Percentiles rank a stretch among this genome's conserved stretches.
phyloP scores from a whole-genome alignment of 2,797 vertebrate species.

The Lithobates pipiens region DNA sequence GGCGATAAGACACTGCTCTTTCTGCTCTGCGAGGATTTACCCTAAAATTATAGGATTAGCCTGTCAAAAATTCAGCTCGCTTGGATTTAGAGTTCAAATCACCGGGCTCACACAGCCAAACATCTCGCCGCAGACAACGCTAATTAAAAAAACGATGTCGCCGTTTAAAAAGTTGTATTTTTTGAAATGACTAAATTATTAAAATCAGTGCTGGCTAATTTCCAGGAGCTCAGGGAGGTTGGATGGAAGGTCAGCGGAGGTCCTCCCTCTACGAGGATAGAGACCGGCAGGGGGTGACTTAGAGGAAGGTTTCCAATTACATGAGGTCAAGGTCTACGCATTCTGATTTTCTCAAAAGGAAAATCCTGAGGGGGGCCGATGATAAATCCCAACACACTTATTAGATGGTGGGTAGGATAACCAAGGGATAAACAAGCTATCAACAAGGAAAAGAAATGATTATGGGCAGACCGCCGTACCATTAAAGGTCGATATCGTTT shows the following conservation, averaged over 20 bases:
- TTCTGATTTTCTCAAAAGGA: constrained; percentile 11
- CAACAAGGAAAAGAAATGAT: constrained; percentile 18
- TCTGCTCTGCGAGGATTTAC: not conserved
- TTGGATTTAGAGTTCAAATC: constrained; percentile 3
- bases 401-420: constrained; percentile 7
- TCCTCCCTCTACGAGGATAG: constrained; percentile 33
- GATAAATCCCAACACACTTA: constrained; percentile 21
- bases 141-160: constrained; percentile 30
- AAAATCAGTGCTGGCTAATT: constrained; percentile 50
- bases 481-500: not conserved
- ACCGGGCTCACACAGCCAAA: not conserved
- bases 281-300: not conserved
- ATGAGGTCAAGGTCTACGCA: constrained; percentile 1
- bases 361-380: constrained; percentile 3
- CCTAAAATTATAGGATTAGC: constrained; percentile 3
- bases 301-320: constrained; percentile 29
- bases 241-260: constrained; percentile 33
- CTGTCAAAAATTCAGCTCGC: not conserved
- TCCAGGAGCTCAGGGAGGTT: constrained; percentile 22
- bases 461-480: not conserved
- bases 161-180: constrained; percentile 20
- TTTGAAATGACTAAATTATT: constrained; percentile 43
- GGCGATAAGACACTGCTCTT: not conserved
- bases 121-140: not conserved
- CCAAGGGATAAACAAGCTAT: constrained; percentile 13